These are phyloP conservation scores for Corythornis cristatus DNA, from an alignment of 2,113 vertebrate species.

Conservation along the genomic window DNA sequence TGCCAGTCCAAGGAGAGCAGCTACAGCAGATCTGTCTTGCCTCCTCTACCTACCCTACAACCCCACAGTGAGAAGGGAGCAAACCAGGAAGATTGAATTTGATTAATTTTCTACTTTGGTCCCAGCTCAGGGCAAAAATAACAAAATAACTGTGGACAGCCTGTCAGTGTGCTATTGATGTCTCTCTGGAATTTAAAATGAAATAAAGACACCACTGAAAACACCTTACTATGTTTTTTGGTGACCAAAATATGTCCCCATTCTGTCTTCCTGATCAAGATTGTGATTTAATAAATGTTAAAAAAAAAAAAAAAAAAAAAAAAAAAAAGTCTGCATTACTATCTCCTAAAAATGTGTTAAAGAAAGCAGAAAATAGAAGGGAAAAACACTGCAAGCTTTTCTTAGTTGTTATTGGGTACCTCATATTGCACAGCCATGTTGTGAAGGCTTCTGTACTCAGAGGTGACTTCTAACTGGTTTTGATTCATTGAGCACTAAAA, in stretches of 20 bases:
- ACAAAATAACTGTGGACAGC: background rate
- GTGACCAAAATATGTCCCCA: background rate
- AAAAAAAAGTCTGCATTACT: background rate
- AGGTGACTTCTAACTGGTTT: slow-evolving; percentile 17
- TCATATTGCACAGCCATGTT: background rate
- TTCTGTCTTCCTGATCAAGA: slow-evolving; percentile 40
- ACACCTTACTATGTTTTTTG: background rate
- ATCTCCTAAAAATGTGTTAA: slow-evolving; percentile 4
- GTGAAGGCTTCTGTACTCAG: background rate
- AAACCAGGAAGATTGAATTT: background rate
- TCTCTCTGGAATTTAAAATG: background rate
- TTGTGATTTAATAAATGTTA: slow-evolving; percentile 5
- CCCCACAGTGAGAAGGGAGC: background rate
- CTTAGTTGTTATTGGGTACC: background rate
- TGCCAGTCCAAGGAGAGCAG: background rate
- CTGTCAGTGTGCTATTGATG: slow-evolving; percentile 12
- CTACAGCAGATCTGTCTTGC: background rate
- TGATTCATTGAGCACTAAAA: background rate
- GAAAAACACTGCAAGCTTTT: background rate
- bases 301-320: background rate
- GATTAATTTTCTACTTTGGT: background rate
- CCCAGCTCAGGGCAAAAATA: background rate
- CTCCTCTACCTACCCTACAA: background rate
- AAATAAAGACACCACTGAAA: background rate
- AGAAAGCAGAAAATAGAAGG: slow-evolving; percentile 10